Evolutionary conservation across 2,888 invertebrate species (phyloP).

Genomic region (Leptogaster cylindrica): DNA sequence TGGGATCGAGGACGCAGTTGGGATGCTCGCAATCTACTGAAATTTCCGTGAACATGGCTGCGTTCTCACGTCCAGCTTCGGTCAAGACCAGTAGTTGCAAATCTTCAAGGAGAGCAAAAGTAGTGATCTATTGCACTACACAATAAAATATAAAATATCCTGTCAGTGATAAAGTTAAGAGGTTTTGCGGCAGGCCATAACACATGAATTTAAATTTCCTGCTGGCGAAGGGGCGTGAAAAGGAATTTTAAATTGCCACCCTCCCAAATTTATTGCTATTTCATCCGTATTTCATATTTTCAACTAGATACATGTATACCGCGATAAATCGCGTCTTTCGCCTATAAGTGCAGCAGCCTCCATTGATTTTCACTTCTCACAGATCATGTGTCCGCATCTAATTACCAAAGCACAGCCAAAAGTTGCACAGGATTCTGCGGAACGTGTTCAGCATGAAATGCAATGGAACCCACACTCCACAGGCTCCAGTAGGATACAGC

Average conservation of each 20-base stretch:
- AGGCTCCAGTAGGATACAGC: too few species aligned
- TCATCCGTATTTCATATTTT: too few species aligned
- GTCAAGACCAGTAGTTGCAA: background rate
- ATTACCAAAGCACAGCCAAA: too few species aligned
- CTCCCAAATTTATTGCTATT: background rate
- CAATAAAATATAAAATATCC: slow-evolving; percentile 27
- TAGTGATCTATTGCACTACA: background rate
- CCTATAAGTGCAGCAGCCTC: background rate
- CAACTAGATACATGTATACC: too few species aligned
- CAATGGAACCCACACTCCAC: too few species aligned
- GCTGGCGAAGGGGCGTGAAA: background rate
- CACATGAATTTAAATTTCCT: slow-evolving; percentile 25
- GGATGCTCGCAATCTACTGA: background rate
- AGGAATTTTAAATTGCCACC: slow-evolving; percentile 2
- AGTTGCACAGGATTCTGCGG: too few species aligned
- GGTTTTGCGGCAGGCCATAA: background rate
- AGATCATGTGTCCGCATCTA: too few species aligned
- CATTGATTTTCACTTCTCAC: too few species aligned
- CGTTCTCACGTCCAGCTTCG: slow-evolving; percentile 1
- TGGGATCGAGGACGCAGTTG: too few species aligned
- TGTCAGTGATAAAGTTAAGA: slow-evolving; percentile 11
- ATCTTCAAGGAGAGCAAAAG: background rate
- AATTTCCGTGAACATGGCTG: background rate
- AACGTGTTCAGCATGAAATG: too few species aligned
- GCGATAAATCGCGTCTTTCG: background rate